Evolutionary conservation across 2,888 invertebrate genomes (phyloP).

Genomic region (Spisula solida): DNA sequence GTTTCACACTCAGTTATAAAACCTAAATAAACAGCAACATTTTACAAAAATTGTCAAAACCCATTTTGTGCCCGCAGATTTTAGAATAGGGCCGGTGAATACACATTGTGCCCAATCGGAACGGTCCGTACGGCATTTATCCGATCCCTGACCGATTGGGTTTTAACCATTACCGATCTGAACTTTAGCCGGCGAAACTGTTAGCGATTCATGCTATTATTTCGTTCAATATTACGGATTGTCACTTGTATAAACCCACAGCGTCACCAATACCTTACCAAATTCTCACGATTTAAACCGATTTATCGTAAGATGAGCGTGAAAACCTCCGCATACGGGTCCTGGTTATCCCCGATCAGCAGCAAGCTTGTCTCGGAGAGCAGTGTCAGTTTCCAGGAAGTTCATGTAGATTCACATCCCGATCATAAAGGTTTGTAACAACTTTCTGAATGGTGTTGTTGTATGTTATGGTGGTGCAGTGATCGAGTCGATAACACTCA

Average conservation of each 20-base stretch:
- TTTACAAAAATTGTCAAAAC: too few species aligned
- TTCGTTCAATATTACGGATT: background rate
- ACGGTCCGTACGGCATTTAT: too few species aligned
- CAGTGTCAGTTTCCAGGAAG: conserved; percentile 79
- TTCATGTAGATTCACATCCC: conserved; percentile 78
- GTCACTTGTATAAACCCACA: background rate
- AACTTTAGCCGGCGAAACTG: background rate
- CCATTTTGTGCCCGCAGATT: too few species aligned
- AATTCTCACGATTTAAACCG: background rate
- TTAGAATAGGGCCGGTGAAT: too few species aligned
- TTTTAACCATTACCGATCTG: background rate
- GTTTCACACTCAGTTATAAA: too few species aligned
- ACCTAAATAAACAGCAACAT: too few species aligned
- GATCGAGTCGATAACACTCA: too few species aligned
- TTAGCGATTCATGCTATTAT: background rate
- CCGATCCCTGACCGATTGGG: too few species aligned
- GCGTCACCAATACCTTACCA: background rate
- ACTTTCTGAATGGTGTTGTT: background rate
- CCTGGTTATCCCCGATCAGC: conserved; percentile 84
- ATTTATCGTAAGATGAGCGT: conserved; percentile 49
- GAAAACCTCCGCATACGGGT: conserved; percentile 77
- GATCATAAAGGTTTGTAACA: conserved; percentile 68
- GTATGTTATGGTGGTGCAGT: too few species aligned
- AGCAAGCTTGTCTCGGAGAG: conserved; percentile 81
- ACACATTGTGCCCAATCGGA: too few species aligned